Percentiles rank a stretch among this genome's conserved stretches.
phyloP scores from a whole-genome alignment of 1,140 invertebrate genomes.

The Hycleus cichorii region DNA sequence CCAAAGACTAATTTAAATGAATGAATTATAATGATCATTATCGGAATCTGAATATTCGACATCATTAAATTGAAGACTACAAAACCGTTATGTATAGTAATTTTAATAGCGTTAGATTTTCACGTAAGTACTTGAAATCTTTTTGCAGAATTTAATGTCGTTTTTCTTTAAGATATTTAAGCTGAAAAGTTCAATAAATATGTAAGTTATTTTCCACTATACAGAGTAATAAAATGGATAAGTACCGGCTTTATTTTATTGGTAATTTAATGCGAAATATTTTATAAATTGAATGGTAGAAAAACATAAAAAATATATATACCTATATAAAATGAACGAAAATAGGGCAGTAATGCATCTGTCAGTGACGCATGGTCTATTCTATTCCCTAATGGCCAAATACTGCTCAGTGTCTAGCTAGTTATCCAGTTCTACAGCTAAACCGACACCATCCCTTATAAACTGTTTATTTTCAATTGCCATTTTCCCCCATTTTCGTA shows the following conservation, averaged over 20 bases:
- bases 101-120: constrained; percentile 9
- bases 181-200: too few species aligned
- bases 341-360: constrained; percentile 10
- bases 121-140: constrained; percentile 7
- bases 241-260: too few species aligned
- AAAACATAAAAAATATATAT: constrained; percentile 1
- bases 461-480: constrained; percentile 15
- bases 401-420: constrained; percentile 6
- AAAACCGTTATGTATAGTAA: constrained; percentile 4
- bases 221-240: too few species aligned
- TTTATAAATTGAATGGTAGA: constrained; percentile 13
- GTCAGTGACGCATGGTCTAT: constrained; percentile 15
- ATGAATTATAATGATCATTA: background rate
- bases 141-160: background rate
- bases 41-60: constrained; percentile 2
- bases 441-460: constrained; percentile 1
- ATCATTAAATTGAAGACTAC: constrained; percentile 1
- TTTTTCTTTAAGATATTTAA: too few species aligned
- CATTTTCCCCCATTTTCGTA: constrained; percentile 8
- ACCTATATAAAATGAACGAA: background rate
- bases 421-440: constrained; percentile 11
- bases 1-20: background rate
- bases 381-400: constrained; percentile 13
- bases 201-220: too few species aligned
- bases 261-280: too few species aligned